Conservation (phyloP, 2,113 vertebrate genomes). For the Camelus dromedarius region DNA sequence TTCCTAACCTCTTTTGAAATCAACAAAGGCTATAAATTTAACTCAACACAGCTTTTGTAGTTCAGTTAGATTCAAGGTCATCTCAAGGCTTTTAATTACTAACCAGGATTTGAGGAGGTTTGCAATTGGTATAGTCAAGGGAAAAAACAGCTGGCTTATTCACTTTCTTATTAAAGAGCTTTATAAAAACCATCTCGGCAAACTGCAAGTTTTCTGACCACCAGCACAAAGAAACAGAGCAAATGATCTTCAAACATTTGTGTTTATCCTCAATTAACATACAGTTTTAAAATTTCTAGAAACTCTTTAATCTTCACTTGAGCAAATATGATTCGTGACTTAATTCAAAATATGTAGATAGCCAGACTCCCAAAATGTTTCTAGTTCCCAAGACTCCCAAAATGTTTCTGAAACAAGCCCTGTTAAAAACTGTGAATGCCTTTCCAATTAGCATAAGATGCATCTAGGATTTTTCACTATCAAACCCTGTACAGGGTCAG, state of each 20-base stretch:
- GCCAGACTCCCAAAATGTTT: conserved; percentile 19
- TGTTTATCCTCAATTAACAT: conserved; percentile 46
- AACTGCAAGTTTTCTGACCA: conserved; percentile 68
- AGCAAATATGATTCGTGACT: conserved; percentile 28
- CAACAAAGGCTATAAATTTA: conserved; percentile 69
- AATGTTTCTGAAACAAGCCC: conserved; percentile 31
- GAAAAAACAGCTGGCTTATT: conserved; percentile 63
- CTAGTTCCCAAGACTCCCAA: conserved; percentile 20
- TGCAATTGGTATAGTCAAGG: conserved; percentile 25
- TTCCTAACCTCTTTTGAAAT: conserved; percentile 55
- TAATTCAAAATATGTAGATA: conserved; percentile 46
- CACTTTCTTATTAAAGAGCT: conserved; percentile 59
- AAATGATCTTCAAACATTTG: conserved; percentile 29
- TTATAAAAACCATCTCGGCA: conserved; percentile 55
- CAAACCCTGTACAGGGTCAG: conserved; percentile 38
- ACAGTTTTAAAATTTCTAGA: conserved; percentile 44
- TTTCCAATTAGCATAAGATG: conserved; percentile 43
- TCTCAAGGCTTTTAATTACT: conserved; percentile 81
- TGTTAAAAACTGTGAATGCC: conserved; percentile 32
- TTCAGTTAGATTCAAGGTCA: conserved; percentile 81
- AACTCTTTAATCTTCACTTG: conserved; percentile 32
- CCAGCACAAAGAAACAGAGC: conserved; percentile 45
- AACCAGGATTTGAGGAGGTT: conserved; percentile 64
- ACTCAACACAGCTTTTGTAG: conserved; percentile 73
- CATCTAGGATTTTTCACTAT: conserved; percentile 47